Evolutionary conservation across 2,888 invertebrate genomes (phyloP), one percentile per base, ranked within the genome.

Genomic region (Stomorhina lunata): DNA sequence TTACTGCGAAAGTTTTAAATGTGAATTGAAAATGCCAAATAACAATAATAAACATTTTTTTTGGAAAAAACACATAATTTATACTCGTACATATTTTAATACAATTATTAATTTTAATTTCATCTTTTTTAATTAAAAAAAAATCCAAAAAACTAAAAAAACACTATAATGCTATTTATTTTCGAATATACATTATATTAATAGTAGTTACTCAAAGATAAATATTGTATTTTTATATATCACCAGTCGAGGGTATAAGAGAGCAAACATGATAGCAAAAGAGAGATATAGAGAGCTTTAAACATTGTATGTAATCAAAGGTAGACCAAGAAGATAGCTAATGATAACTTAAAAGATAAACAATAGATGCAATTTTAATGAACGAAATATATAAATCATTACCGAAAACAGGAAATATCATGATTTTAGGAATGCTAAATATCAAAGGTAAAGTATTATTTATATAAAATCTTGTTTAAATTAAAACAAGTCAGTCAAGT

Each of bases 101-200:
- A 66, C 57, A 79, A 79, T 72, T 61, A 66, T 75, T 81, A 80
- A 66, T 81, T 78, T 77, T 79, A 79, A 81, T 77, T 83, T 69
- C 68, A 76, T 81, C 48, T 77, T 79, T 71, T 78, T 73, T 78
- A 75, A 73, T 66, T 73, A 80, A 72, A 84, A 80, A 61, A 50
- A 68, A 75, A 81, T 75, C 53, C 68, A 69, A 71, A 84, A 37
- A 59, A 63, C 40, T 61, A 78, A 66, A 75, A 71, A 48, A 76
- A 50, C 61, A 34, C 43, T n/a, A 25, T 61, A 50, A 40, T 53
- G 37, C 48, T 50, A 75, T 55, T 79, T 75, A 71, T 76, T 76
- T 53, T 75, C 10, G 22, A 68, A 53, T 48, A 43, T 45, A 37
- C n/a, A 40, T 40, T 68, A 68, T 40, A 55, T 55, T 40, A 53